These are phyloP conservation scores for Arrhamphus sclerolepis DNA, from an alignment of 2,797 vertebrate genomes.

Conservation along the genomic window DNA sequence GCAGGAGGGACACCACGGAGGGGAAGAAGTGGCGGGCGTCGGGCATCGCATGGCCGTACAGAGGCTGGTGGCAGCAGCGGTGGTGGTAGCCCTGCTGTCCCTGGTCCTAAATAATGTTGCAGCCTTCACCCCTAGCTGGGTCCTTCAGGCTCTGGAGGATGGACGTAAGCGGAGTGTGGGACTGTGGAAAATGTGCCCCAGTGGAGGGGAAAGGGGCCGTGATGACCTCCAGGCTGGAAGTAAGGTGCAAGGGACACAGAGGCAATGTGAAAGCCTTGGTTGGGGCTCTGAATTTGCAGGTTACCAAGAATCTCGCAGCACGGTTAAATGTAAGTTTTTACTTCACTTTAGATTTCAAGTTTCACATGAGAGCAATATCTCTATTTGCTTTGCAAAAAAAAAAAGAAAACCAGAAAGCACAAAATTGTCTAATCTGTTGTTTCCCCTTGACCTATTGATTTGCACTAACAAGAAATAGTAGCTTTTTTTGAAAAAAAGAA, in stretches of 20 bases:
- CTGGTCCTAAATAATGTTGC: slow-evolving; percentile 94
- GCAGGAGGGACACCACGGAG: slow-evolving; percentile 51
- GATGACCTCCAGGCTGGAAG: slow-evolving; percentile 72
- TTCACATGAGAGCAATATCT: not conserved
- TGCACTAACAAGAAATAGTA: not conserved
- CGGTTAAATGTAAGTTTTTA: slow-evolving; percentile 93
- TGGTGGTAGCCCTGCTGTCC: slow-evolving; percentile 92
- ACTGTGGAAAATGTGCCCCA: slow-evolving; percentile 93
- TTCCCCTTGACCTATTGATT: too few relatives aligned
- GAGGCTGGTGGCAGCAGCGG: slow-evolving; percentile 92
- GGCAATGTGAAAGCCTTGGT: slow-evolving; percentile 85
- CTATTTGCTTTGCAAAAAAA: slow-evolving; percentile 5
- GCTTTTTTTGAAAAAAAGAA: not conserved
- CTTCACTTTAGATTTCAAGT: not conserved
- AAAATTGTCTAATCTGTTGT: too few relatives aligned
- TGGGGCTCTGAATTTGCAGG: slow-evolving; percentile 93
- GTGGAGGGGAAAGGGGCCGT: slow-evolving; percentile 76
- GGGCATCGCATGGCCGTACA: slow-evolving; percentile 89
- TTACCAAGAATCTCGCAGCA: slow-evolving; percentile 93
- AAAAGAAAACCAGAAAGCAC: not conserved
- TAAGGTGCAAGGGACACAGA: slow-evolving; percentile 66
- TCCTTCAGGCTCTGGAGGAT: slow-evolving; percentile 90
- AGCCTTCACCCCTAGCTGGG: slow-evolving; percentile 96
- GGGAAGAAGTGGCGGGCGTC: slow-evolving; percentile 59
- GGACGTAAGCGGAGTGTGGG: slow-evolving; percentile 94